Base-by-base conservation (phyloP, 2,888 invertebrate genomes). In the Timema cristinae region DNA sequence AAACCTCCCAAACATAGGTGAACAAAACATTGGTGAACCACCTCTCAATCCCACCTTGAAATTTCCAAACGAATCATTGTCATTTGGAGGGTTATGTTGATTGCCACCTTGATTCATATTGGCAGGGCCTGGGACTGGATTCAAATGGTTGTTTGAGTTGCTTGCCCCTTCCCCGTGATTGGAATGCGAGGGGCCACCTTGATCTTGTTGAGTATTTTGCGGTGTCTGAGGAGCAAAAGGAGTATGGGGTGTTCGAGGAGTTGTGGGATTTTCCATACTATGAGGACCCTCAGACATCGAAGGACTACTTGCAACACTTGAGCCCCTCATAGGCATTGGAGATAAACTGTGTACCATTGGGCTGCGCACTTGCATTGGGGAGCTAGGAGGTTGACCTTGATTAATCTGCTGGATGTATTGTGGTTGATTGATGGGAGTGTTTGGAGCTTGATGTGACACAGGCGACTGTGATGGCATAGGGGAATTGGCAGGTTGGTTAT, bases 61-160 rank as follows among this genome's bases (percentile, higher is more conserved):
- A 79, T 88, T 89, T 0, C 85, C 86, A 78, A 83, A 86, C 66
- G 87, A 83, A 0, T 85, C 85, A 77, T 88, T 88, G 48, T 77
- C 67, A 47, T 32, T 32, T 63, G 63, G 86, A 9, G 87, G 86
- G 78, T 85, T 85, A 74, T 85, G 84, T 0, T 84, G 83, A 76
- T 86, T 86, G 10, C 86, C 86, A 5, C 86, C 86, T 13, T 32
- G 32, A 32, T 32, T 32, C 32, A 32, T 4, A 32, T 32, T 32
- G 32, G 86, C 84, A 1, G 87, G 86, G n/a, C 86, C 78, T 0
- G 89, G 89, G 68, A 88, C 84, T 0, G 86, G 85, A 79, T 86
- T 88, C 66, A 83, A 81, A 9, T 87, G 86, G 78, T 85, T 85
- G 74, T 85, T 84, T 0, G 84, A 82, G 76, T 86, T 86, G 10